These are phyloP conservation scores for Leucoraja erinaceus DNA, from an alignment of 2,113 vertebrate genomes.

Conservation along the genomic window DNA sequence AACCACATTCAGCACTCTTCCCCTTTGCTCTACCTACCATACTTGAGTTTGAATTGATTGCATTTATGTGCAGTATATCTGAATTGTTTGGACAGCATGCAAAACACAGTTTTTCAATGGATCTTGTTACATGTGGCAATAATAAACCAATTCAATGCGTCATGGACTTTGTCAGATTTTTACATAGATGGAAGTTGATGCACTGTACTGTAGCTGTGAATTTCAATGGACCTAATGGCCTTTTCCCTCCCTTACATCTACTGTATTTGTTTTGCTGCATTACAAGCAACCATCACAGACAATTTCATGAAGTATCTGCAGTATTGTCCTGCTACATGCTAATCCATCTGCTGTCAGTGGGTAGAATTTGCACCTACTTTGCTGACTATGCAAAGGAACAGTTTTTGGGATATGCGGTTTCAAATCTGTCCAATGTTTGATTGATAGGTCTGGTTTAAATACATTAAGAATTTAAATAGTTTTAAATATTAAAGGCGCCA, in stretches of 20 bases:
- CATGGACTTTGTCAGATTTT: background rate
- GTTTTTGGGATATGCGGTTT: background rate
- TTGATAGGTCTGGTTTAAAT: constrained; percentile 29
- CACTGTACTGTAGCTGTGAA: background rate
- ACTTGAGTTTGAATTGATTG: too few species aligned
- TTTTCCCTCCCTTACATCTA: background rate
- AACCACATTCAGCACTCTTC: too few species aligned
- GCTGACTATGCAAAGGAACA: background rate
- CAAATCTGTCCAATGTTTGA: constrained; percentile 16
- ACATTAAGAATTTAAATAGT: constrained; percentile 34
- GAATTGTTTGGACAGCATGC: too few species aligned
- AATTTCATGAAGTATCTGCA: background rate
- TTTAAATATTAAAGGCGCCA: constrained; percentile 21
- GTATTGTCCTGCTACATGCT: background rate
- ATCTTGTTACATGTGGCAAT: too few species aligned
- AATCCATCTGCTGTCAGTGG: background rate
- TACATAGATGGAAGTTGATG: background rate
- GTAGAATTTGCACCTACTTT: background rate
- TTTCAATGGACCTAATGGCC: background rate
- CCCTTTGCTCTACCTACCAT: too few species aligned
- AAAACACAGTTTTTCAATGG: background rate
- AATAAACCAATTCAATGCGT: too few species aligned
- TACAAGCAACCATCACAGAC: background rate
- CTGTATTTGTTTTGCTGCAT: background rate
- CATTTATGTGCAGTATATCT: too few species aligned